Evolutionary conservation across 2,888 invertebrate species (phyloP), one percentile per base, ranked within the genome.

Genomic region (Bembecia ichneumoniformis): DNA sequence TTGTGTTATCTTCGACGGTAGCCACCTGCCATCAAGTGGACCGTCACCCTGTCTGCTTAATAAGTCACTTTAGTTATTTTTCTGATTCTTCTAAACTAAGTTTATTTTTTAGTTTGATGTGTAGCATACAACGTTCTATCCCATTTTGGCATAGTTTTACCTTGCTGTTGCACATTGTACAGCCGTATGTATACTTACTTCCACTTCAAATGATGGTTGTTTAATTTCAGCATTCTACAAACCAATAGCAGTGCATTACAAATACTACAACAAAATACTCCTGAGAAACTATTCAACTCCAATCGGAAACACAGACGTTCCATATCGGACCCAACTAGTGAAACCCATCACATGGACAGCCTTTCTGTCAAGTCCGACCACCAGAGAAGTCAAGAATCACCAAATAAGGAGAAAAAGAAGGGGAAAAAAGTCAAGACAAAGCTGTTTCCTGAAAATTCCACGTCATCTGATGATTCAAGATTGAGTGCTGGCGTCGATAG

Each of bases 371-470:
- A 73, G 57, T 56, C 63, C 3, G 78, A 80, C 14, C 55, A 64
- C 3, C 59, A 70, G 48, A 17, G 55, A 10, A 54, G 76, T n/a
- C 77, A 79, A 16, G 82, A 81, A 51, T 84, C 84, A 0, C 84
- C 86, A 0, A 76, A 70, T 57, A 69, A 71, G 58, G 84, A 86
- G 7, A 63, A 65, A 0, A 80, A 74, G 54, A 66, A 71, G 49
- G 81, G 79, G 0, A 58, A 77, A 0, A 66, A 73, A 52, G 83
- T 86, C 1, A 87, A 86, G 66, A 83, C 84, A 0, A 87, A 83
- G 57, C 60, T 87, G 0, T 86, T 86, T 45, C 59, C 69, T 0
- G 86, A 86, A 11, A 82, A 83, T 0, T 77, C 84, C 0, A 47
- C 72, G 0, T 81, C 81, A 0, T 80, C 84, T 0, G 83, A 86